Percentiles rank a stretch among this genome's conserved stretches.
Conservation (phyloP, 2,113 vertebrate genomes). For the Gymnarchus niloticus region DNA sequence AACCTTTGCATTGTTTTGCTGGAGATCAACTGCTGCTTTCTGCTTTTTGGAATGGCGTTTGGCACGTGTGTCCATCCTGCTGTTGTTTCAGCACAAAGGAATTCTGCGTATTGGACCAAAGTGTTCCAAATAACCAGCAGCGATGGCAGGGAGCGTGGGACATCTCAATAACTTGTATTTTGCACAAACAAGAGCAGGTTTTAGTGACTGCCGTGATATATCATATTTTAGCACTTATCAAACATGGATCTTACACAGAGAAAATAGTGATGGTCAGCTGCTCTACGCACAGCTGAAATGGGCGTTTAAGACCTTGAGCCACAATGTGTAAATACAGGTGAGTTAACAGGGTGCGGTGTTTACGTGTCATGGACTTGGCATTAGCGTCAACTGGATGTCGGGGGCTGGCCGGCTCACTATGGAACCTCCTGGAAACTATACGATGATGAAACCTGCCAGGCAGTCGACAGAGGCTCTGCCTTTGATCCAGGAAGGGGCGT, state of each 20-base stretch:
- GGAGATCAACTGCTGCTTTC: conserved; percentile 5
- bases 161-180: neutral
- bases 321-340: neutral
- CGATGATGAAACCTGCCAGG: neutral
- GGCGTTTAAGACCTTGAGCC: conserved; percentile 31
- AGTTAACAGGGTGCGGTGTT: neutral
- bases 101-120: neutral
- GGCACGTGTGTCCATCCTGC: neutral
- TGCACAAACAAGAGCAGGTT: conserved; percentile 30
- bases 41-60: neutral
- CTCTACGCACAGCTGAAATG: conserved; percentile 4
- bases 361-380: neutral
- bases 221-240: conserved; percentile 36
- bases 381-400: neutral
- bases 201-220: conserved; percentile 44
- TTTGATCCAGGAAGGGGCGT: neutral
- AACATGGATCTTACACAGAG: conserved; percentile 36
- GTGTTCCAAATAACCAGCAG: neutral
- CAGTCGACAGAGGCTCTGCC: neutral
- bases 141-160: neutral
- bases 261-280: conserved; percentile 32
- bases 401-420: neutral
- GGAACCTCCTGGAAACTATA: neutral
- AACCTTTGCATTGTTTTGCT: neutral
- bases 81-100: conserved; percentile 13